These are phyloP conservation scores for Charina bottae DNA, from an alignment of 2,113 vertebrate genomes.

Conservation along the genomic window DNA sequence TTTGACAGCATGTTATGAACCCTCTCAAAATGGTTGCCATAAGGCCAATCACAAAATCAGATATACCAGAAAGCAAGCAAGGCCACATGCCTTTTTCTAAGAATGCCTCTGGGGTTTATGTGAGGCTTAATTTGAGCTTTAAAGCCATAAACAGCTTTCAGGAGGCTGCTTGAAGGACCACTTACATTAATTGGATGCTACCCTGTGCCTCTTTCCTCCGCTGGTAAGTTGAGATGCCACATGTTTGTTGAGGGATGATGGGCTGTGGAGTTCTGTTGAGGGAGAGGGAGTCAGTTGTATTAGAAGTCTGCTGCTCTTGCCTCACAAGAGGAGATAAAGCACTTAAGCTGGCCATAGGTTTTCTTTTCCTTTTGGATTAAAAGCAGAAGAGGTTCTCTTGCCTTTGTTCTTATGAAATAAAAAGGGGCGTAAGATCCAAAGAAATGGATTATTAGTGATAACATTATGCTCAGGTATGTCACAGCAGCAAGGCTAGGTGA, in stretches of 20 bases:
- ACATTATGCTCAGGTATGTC: background rate
- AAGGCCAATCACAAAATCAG: background rate
- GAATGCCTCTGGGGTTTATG: background rate
- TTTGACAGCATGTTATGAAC: background rate
- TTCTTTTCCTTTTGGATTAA: background rate
- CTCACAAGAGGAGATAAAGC: background rate
- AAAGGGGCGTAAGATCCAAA: background rate
- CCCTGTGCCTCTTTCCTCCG: background rate
- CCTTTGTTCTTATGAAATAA: background rate
- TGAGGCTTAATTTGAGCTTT: background rate
- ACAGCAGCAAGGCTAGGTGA: background rate
- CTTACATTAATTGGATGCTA: background rate
- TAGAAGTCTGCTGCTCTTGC: background rate
- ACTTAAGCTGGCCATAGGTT: background rate
- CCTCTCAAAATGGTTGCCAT: background rate
- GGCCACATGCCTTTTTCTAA: background rate
- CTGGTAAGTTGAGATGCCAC: background rate
- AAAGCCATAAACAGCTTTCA: background rate
- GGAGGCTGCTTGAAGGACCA: background rate
- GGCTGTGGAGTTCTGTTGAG: background rate
- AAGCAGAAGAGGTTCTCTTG: background rate
- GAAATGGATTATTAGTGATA: background rate
- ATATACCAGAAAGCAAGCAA: background rate
- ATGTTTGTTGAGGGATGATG: background rate
- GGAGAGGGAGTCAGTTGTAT: background rate